Conservation (phyloP, 2,888 invertebrate genomes). For the Ryuthela nishihirai region DNA sequence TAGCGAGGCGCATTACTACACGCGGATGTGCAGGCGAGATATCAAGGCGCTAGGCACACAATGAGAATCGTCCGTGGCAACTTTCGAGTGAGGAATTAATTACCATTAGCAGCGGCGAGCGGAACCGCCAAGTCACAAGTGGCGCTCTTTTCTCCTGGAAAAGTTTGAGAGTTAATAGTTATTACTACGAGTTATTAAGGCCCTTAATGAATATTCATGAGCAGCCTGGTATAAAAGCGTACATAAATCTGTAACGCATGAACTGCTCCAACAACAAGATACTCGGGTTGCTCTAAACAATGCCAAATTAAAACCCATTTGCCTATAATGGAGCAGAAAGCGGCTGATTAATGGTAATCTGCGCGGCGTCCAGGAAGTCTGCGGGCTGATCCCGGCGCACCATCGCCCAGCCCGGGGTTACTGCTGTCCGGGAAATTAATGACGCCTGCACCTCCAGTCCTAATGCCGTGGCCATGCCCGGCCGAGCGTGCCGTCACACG, state of each 20-base stretch:
- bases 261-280: conserved; percentile 38
- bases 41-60: no score
- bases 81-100: conserved; percentile 22
- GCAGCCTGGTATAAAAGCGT: conserved; percentile 35
- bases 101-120: conserved; percentile 31
- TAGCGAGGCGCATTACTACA: no score
- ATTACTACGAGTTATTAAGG: conserved; percentile 40
- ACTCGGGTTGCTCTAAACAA: conserved; percentile 32
- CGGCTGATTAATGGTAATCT: conserved; percentile 39
- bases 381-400: no score
- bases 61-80: no score
- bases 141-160: conserved; percentile 32
- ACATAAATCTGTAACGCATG: conserved; percentile 38
- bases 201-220: conserved; percentile 41
- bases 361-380: conserved; percentile 8
- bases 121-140: conserved; percentile 18
- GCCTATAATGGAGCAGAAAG: conserved; percentile 38
- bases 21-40: no score
- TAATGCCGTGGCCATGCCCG: no score
- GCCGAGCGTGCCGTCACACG: no score
- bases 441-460: conserved; percentile 33
- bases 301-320: conserved; percentile 40
- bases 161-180: conserved; percentile 40
- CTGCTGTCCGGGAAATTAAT: conserved; percentile 29
- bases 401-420: not conserved